Percentiles rank a stretch among this genome's conserved stretches.
These are phyloP conservation scores for Microcebus ravelobensis DNA, from an alignment of 2,113 vertebrate genomes.

Conservation along the genomic window DNA sequence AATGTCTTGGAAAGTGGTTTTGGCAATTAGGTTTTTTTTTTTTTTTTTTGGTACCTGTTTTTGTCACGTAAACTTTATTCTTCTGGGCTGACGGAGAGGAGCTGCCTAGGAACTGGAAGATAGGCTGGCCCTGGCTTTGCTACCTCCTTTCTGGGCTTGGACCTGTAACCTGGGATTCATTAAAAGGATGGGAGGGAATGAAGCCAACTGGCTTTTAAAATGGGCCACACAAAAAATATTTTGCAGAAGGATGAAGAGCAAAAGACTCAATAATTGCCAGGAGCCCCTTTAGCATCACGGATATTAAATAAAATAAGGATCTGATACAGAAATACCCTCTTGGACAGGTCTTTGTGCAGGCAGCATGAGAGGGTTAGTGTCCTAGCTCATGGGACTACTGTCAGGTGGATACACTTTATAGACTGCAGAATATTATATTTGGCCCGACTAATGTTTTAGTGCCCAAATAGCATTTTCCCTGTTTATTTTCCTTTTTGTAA, in stretches of 20 bases:
- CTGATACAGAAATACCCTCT: no score
- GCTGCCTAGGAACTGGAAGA: background rate
- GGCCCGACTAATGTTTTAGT: background rate
- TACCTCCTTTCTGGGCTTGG: background rate
- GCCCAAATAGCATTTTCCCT: background rate
- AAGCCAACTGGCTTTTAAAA: background rate
- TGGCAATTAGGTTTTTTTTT: background rate
- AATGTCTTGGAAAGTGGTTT: background rate
- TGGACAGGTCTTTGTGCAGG: background rate
- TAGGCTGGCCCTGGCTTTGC: background rate
- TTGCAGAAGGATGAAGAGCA: background rate
- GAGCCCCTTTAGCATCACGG: background rate
- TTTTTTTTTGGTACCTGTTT: background rate
- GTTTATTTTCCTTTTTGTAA: background rate
- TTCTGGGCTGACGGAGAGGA: background rate
- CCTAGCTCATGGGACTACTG: background rate
- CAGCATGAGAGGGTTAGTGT: rapidly evolving
- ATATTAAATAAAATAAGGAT: background rate
- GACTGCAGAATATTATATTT: background rate
- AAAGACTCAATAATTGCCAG: background rate
- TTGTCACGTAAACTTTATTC: background rate
- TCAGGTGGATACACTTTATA: background rate
- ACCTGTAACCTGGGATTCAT: background rate
- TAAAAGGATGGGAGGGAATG: background rate
- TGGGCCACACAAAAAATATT: background rate